Percentiles rank a stretch among this genome's conserved stretches.
phyloP scores from a whole-genome alignment of 1,140 invertebrate species.

The Chionoecetes opilio region DNA sequence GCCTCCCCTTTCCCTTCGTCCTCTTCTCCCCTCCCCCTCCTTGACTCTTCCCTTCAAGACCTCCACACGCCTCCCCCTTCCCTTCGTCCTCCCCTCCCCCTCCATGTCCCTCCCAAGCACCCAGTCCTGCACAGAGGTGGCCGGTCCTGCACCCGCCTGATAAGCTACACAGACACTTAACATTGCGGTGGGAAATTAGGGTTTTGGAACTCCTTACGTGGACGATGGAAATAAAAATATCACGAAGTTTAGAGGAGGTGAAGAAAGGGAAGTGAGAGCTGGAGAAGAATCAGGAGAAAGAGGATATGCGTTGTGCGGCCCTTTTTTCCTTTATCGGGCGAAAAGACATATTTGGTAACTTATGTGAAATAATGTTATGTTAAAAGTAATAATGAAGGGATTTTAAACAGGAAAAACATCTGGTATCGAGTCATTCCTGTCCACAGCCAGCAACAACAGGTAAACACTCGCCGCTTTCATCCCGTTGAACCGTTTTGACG shows the following conservation, averaged over 20 bases:
- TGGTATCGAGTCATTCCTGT: too few relatives aligned
- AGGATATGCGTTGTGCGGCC: too few relatives aligned
- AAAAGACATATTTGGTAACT: too few relatives aligned
- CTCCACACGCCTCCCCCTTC: not conserved
- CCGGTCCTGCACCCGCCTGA: conserved; percentile 30
- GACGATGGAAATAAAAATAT: conserved; percentile 38
- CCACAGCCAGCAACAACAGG: too few relatives aligned
- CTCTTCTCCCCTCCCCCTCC: not conserved
- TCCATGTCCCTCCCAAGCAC: not conserved
- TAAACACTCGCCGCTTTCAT: too few relatives aligned
- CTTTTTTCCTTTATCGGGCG: too few relatives aligned
- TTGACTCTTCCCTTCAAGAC: not conserved
- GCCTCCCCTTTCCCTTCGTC: not conserved
- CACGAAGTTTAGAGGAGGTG: not conserved
- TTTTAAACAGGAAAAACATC: too few relatives aligned
- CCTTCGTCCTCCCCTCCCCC: not conserved
- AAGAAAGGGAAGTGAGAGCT: not conserved
- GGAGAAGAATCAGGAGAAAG: not conserved
- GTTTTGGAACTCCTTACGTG: not conserved
- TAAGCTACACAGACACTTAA: conserved; percentile 51
- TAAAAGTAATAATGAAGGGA: too few relatives aligned
- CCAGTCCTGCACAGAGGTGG: not conserved
- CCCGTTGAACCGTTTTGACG: too few relatives aligned
- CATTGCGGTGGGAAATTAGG: conserved; percentile 54
- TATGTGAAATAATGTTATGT: too few relatives aligned